Conservation (phyloP, 1,140 invertebrate species). For the Maconellicoccus hirsutus region DNA sequence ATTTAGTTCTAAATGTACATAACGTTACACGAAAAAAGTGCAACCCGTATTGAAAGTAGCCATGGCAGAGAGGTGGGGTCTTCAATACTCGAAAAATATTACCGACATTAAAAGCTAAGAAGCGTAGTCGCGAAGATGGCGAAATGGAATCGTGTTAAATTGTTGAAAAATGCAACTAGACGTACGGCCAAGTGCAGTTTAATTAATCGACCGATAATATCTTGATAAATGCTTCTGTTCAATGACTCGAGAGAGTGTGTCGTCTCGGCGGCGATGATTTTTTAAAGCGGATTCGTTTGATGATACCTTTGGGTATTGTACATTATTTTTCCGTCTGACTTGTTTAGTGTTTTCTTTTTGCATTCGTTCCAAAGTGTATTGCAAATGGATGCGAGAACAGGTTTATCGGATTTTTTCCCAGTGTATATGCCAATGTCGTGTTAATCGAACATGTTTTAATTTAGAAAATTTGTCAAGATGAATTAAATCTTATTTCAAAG, state of each 20-base stretch:
- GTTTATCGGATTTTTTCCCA: no score
- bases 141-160: background rate
- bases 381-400: no score
- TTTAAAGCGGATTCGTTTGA: background rate
- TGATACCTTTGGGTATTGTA: background rate
- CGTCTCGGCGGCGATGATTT: background rate
- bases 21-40: background rate
- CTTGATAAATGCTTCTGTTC: background rate
- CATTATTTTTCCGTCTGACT: background rate
- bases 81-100: background rate
- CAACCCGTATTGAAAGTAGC: background rate
- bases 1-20: background rate
- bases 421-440: no score
- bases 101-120: background rate
- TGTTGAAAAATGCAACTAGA: background rate
- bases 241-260: background rate
- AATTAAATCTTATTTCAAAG: no score
- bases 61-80: no score
- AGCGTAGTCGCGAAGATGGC: no score
- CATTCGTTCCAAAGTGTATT: no score
- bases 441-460: no score
- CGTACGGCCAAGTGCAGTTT: background rate
- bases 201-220: background rate
- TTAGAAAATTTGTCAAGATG: no score
- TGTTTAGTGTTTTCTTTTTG: background rate